A percentile compares a stretch with the other conserved stretches of the same genome.
Evolutionary conservation across 2,888 invertebrate genomes (phyloP).

Genomic region (Chirona hameri): DNA sequence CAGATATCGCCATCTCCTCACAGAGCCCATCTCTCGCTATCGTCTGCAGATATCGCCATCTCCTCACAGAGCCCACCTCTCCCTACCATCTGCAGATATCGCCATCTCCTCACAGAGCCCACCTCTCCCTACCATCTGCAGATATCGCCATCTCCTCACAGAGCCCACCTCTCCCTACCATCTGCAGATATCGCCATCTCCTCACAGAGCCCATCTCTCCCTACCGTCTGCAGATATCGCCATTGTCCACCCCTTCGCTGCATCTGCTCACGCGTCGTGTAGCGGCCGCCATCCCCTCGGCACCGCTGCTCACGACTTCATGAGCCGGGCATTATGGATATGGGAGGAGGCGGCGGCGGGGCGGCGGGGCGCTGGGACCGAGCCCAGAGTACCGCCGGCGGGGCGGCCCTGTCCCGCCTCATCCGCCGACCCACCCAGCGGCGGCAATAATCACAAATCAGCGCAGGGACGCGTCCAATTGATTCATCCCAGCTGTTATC

Average conservation of each 20-base stretch:
- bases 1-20: no score
- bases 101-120: no score
- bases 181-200: background rate
- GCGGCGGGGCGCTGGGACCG: background rate
- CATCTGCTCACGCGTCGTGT: background rate
- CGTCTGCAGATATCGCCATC: no score
- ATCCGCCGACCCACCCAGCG: background rate
- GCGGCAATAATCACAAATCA: conserved; percentile 25
- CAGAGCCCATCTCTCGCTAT: no score
- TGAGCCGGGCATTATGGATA: conserved; percentile 11
- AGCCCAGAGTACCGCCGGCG: background rate
- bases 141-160: no score
- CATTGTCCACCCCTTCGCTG: background rate
- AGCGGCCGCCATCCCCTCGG: background rate
- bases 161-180: no score
- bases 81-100: no score
- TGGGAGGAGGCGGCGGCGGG: background rate
- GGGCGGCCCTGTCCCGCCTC: background rate
- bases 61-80: no score
- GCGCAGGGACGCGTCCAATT: background rate
- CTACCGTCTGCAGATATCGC: no score
- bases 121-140: no score
- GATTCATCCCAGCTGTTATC: background rate
- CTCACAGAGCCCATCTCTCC: no score
- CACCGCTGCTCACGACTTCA: background rate